Conservation (phyloP, 2,113 vertebrate species). For the Tapirus terrestris region DNA sequence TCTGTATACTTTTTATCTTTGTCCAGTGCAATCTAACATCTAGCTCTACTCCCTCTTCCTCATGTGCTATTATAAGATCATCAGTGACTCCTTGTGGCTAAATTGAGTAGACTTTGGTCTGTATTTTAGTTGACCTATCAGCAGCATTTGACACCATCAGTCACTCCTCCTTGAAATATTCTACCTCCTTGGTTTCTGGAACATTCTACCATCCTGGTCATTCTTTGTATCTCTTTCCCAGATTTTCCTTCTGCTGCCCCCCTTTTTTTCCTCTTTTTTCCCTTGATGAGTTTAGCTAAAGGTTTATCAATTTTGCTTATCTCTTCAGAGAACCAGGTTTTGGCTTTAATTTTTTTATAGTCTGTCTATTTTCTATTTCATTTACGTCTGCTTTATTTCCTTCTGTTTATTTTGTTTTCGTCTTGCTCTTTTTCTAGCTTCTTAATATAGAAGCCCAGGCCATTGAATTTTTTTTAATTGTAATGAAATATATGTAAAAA, state of each 20-base stretch:
- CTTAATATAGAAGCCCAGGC: neutral
- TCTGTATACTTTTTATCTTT: neutral
- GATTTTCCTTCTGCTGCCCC: neutral
- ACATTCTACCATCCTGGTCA: neutral
- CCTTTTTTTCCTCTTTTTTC: neutral
- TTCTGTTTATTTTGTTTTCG: neutral
- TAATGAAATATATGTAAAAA: neutral
- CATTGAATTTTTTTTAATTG: neutral
- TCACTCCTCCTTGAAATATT: neutral
- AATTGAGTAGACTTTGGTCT: neutral
- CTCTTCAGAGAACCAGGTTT: slow-evolving; percentile 14
- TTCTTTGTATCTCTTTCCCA: neutral
- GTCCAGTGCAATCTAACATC: neutral
- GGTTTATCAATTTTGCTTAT: neutral
- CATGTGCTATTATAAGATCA: neutral
- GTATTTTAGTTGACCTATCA: slow-evolving; percentile 13
- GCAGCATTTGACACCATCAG: slow-evolving; percentile 14
- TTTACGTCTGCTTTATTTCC: neutral
- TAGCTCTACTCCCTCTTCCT: neutral
- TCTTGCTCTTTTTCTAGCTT: neutral
- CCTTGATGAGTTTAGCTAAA: neutral
- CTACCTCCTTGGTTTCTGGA: neutral
- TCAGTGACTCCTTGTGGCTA: slow-evolving; percentile 21
- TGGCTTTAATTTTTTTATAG: neutral
- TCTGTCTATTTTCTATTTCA: neutral